Percentiles rank a stretch among this genome's conserved stretches.
Conservation (phyloP, 2,113 vertebrate species). For the Microtus montanus region DNA sequence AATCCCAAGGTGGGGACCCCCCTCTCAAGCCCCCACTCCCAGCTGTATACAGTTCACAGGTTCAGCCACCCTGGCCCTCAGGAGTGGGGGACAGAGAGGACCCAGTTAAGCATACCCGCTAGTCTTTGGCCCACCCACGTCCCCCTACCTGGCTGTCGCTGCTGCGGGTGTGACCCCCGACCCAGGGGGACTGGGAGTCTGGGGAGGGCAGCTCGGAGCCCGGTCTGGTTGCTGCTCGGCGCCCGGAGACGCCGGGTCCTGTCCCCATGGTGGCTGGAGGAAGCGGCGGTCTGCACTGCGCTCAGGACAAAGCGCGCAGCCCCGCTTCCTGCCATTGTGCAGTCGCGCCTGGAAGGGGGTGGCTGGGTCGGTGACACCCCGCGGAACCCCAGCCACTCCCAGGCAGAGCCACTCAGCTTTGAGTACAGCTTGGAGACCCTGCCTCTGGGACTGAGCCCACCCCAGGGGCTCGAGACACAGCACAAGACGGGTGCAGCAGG, state of each 20-base stretch:
- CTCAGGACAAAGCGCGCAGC: constrained; percentile 68
- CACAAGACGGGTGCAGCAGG: neutral
- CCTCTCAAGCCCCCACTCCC: neutral
- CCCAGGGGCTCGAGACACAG: neutral
- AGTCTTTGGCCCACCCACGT: neutral
- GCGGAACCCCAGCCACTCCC: neutral
- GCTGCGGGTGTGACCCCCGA: neutral
- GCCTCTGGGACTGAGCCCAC: neutral
- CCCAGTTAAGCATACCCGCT: accelerated
- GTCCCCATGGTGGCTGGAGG: constrained; percentile 78
- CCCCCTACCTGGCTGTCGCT: constrained; percentile 59
- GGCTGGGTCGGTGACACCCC: neutral
- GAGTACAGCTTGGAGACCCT: neutral
- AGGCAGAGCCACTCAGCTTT: neutral
- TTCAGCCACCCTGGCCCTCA: neutral
- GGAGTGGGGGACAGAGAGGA: neutral
- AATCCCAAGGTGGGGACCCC: neutral
- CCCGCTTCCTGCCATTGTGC: constrained; percentile 81
- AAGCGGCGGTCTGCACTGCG: constrained; percentile 50
- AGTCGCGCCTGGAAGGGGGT: constrained; percentile 18
- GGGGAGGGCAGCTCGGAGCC: neutral
- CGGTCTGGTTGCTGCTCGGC: neutral
- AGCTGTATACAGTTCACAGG: neutral
- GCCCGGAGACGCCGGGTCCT: constrained; percentile 73
- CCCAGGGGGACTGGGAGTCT: neutral